A percentile compares a stretch with the other conserved stretches of the same genome.
Evolutionary conservation across 2,888 invertebrate genomes (phyloP).

Genomic region (Lithosia quadra): DNA sequence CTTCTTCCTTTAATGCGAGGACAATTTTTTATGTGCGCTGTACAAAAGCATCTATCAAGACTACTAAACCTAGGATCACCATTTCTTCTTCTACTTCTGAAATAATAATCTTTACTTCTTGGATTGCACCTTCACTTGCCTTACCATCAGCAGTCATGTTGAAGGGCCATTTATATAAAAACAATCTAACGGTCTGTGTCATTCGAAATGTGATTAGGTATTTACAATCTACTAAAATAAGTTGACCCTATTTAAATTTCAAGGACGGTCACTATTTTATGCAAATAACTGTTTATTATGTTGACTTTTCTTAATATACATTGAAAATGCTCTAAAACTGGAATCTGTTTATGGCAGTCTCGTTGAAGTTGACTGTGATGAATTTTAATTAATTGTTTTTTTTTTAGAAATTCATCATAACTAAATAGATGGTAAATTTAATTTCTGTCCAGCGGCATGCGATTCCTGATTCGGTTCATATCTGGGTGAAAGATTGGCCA

Average conservation of each 20-base stretch:
- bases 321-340: background rate
- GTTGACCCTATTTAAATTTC: background rate
- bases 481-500: too few relatives aligned
- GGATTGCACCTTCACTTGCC: background rate
- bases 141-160: background rate
- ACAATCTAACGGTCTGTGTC: background rate
- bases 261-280: background rate
- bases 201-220: background rate
- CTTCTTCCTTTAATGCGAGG: too few relatives aligned
- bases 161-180: background rate
- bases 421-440: too few relatives aligned
- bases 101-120: background rate
- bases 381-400: constrained; percentile 1
- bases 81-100: too few relatives aligned
- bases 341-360: background rate
- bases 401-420: background rate
- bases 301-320: constrained; percentile 7
- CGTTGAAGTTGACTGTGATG: background rate
- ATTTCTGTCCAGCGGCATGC: too few relatives aligned
- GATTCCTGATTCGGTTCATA: too few relatives aligned
- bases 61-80: too few relatives aligned
- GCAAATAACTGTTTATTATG: background rate
- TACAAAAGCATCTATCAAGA: too few relatives aligned
- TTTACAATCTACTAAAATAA: background rate
- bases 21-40: too few relatives aligned